Conservation (phyloP, 2,113 vertebrate species). For the Rhineura floridana region DNA sequence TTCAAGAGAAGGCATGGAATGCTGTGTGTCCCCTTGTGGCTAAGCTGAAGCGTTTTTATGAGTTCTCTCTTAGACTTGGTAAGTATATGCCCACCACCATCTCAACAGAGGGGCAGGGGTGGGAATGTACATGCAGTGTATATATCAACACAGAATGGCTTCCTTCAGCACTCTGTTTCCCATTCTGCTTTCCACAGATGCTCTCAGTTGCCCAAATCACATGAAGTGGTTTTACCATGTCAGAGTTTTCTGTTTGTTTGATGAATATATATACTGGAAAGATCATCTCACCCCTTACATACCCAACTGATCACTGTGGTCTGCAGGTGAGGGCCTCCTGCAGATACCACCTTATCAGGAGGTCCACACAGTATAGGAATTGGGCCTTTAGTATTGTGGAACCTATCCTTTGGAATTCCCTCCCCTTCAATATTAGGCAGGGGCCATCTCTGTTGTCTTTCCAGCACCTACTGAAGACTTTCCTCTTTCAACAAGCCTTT, state of each 20-base stretch:
- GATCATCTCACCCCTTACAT: too few relatives aligned
- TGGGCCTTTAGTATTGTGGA: too few relatives aligned
- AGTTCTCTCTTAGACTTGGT: constrained; percentile 92
- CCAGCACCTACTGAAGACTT: too few relatives aligned
- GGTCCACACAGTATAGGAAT: too few relatives aligned
- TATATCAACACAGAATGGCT: neutral
- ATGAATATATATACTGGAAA: too few relatives aligned
- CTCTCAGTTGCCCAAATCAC: neutral
- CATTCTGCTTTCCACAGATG: accelerated
- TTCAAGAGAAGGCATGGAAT: constrained; percentile 92
- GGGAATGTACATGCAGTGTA: neutral
- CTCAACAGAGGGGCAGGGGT: neutral
- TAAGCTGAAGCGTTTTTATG: constrained; percentile 92
- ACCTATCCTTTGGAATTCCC: too few relatives aligned
- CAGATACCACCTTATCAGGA: too few relatives aligned
- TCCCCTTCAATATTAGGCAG: too few relatives aligned
- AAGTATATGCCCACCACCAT: neutral
- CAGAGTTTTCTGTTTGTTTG: neutral
- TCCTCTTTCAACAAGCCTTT: too few relatives aligned
- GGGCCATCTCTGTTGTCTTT: too few relatives aligned
- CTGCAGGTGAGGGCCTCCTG: too few relatives aligned
- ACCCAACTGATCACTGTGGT: too few relatives aligned
- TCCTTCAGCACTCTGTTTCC: accelerated
- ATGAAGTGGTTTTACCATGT: neutral
- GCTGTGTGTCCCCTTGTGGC: constrained; percentile 92